Percentiles rank a stretch among this genome's conserved stretches.
Evolutionary conservation across 2,797 vertebrate species (phyloP).

Genomic region (Monodelphis domestica): DNA sequence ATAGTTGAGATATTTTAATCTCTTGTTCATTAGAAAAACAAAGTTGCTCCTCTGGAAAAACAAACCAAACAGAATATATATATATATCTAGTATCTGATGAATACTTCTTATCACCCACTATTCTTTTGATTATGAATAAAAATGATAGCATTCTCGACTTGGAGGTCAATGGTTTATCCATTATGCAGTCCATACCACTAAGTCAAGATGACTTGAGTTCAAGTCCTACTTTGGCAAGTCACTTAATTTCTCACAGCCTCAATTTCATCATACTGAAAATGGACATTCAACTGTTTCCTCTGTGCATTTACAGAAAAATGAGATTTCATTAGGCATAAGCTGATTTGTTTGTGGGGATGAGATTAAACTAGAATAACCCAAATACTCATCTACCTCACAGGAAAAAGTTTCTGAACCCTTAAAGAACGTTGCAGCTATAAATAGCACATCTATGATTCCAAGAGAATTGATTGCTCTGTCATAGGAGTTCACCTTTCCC

Average conservation of each 20-base stretch:
- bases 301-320: constrained; percentile 78
- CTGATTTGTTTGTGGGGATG: constrained; percentile 78
- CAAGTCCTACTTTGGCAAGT: too few relatives aligned
- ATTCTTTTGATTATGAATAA: too few relatives aligned
- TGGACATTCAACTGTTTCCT: constrained; percentile 75
- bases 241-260: not conserved
- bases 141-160: too few relatives aligned
- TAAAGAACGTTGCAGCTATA: not conserved
- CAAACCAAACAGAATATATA: too few relatives aligned
- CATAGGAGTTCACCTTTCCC: not conserved
- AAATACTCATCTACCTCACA: not conserved
- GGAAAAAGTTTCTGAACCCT: not conserved
- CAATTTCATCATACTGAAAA: not conserved
- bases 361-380: constrained; percentile 67
- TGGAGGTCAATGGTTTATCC: too few relatives aligned
- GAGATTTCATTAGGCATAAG: constrained; percentile 81
- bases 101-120: too few relatives aligned
- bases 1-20: too few relatives aligned
- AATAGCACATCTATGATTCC: not conserved
- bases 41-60: too few relatives aligned
- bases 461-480: not conserved
- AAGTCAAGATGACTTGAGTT: too few relatives aligned
- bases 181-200: too few relatives aligned
- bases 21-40: too few relatives aligned
- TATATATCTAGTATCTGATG: too few relatives aligned